Evolutionary conservation across 2,888 invertebrate genomes (phyloP), one percentile per base, ranked within the genome.

Genomic region (Unio pictorum): DNA sequence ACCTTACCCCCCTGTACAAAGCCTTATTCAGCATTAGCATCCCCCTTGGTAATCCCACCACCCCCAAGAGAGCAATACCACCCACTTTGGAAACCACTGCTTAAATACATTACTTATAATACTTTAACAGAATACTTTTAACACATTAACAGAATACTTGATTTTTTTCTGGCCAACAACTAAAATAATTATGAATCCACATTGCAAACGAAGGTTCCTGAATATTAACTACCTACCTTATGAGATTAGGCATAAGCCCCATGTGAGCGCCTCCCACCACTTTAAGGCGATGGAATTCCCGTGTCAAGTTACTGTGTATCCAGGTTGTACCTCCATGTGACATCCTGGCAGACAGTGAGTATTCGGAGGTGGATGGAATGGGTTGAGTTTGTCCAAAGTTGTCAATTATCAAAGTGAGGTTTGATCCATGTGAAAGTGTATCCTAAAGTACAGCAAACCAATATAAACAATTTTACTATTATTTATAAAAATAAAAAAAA

Each of bases 391-490:
- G 66, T 23, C 65, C 74, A 54, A 62, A 69, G 64, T 85, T 85
- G 73, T 84, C 79, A 26, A 85, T 72, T 30, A 83, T 78, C 23
- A 85, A 73, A 11, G 85, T 84, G 56, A 75, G 66, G 64, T 85
- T 85, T 55, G 66, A 66, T 3, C 78, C 76, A 28, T 76, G 75
- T 20, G 78, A 61, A 3, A 72, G 67, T 15, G 75, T 73, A 60
- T 84, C 85, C 83, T 84, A 72, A 45, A 45, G 15, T 2, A 20
- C 55, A 66, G 55, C 54, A 45, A 63, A 57, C 56, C 20, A 28
- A 28, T 58, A 61, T 61, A 18, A 54, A n/a, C 20, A 45, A 54
- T 63, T 45, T 15, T 15, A 11, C 3, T 11, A 45, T 45, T 15
- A 45, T 3, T 11, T 3, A 11, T 45, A 3, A 45, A 45, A 15